Conservation (phyloP, 2,888 invertebrate genomes). For the Dasypolia templi region DNA sequence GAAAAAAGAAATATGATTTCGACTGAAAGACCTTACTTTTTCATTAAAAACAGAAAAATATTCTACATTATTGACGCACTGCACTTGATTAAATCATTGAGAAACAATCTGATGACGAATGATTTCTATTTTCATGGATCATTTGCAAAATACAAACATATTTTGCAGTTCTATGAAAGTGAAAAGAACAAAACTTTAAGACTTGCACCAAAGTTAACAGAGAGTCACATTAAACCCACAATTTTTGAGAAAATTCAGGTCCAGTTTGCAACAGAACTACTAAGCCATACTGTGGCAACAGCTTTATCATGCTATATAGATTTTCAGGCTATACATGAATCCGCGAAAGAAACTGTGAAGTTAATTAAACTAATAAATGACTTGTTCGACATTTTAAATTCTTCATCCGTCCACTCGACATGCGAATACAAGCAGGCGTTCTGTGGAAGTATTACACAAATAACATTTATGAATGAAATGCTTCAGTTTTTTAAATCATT, state of each 20-base stretch:
- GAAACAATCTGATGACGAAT: conserved; percentile 66
- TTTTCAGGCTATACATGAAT: conserved; percentile 48
- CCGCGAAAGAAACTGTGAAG: conserved; percentile 54
- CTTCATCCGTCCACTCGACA: conserved; percentile 43
- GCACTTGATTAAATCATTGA: conserved; percentile 67
- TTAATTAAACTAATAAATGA: conserved; percentile 58
- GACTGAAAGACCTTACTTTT: conserved; percentile 65
- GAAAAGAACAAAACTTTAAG: conserved; percentile 62
- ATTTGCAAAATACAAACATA: conserved; percentile 69
- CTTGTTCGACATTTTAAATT: conserved; percentile 58
- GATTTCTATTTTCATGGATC: conserved; percentile 66
- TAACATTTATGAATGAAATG: conserved; percentile 55
- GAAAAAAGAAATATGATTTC: conserved; percentile 59
- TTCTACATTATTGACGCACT: conserved; percentile 70
- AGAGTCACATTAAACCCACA: conserved; percentile 67
- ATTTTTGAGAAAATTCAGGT: conserved; percentile 67
- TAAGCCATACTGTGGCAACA: conserved; percentile 69
- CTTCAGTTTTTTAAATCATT: conserved; percentile 49
- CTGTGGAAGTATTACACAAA: conserved; percentile 44
- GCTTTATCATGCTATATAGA: conserved; percentile 64
- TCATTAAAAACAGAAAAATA: conserved; percentile 65
- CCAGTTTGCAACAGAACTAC: conserved; percentile 66
- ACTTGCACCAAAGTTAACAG: conserved; percentile 68
- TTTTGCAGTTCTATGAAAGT: conserved; percentile 64
- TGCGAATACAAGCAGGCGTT: conserved; percentile 56